phyloP scores from a whole-genome alignment of 2,113 vertebrate genomes.

The Microcebus ravelobensis region DNA sequence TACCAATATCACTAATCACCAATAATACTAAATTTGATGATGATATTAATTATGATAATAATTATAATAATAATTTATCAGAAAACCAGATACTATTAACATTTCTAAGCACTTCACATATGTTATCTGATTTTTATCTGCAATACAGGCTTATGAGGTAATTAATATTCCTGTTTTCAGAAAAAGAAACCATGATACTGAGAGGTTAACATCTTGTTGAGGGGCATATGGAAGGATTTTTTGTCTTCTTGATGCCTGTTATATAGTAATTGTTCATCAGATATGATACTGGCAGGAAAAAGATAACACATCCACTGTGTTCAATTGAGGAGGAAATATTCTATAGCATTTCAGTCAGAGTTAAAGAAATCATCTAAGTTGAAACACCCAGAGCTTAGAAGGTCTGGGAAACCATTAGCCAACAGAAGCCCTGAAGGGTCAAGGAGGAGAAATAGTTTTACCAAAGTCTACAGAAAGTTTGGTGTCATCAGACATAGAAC shows the following conservation, averaged over 20 bases:
- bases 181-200: neutral
- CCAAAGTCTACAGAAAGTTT: neutral
- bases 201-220: neutral
- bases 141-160: neutral
- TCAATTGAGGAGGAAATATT: neutral
- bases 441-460: neutral
- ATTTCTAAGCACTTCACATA: neutral
- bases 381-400: neutral
- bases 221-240: neutral
- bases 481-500: neutral
- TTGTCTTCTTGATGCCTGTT: neutral
- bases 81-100: neutral
- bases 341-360: neutral
- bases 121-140: neutral
- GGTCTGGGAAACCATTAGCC: neutral
- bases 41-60: neutral
- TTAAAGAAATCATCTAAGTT: constrained; percentile 16
- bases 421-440: neutral
- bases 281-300: neutral
- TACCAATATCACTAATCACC: neutral
- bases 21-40: neutral
- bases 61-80: neutral
- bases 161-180: neutral
- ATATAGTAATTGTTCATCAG: neutral
- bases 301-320: neutral